phyloP scores from a whole-genome alignment of 2,888 invertebrate genomes.

The Julus scanicus region DNA sequence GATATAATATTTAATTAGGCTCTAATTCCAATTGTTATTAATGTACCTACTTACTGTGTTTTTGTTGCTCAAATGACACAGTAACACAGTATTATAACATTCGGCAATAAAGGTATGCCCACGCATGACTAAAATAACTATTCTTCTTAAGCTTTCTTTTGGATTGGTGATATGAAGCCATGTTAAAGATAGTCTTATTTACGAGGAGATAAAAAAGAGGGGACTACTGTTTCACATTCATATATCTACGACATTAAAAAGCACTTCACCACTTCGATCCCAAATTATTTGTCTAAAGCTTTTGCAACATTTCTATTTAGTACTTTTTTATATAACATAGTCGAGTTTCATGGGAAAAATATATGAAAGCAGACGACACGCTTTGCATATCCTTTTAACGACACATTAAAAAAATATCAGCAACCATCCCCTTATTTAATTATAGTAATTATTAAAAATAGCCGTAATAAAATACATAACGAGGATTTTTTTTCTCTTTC shows the following conservation, averaged over 20 bases:
- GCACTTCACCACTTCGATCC: background rate
- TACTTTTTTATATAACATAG: background rate
- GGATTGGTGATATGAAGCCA: background rate
- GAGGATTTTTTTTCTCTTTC: background rate
- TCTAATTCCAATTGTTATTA: no score
- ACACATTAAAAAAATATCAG: background rate
- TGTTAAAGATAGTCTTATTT: background rate
- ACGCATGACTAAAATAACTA: background rate
- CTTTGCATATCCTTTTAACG: background rate
- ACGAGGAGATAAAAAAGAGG: background rate
- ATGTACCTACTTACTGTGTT: no score
- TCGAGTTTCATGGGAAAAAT: background rate
- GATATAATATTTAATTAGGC: no score
- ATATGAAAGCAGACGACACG: background rate
- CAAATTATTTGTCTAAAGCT: background rate
- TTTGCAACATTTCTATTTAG: background rate
- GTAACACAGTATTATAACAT: no score
- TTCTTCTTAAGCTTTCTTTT: background rate
- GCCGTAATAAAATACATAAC: background rate
- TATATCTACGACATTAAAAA: conserved; percentile 18
- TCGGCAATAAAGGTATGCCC: background rate
- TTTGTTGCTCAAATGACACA: no score
- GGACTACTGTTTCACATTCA: background rate
- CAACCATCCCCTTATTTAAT: background rate
- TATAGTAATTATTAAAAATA: background rate